phyloP scores from a whole-genome alignment of 2,797 vertebrate species.

The Megaceryle alcyon region DNA sequence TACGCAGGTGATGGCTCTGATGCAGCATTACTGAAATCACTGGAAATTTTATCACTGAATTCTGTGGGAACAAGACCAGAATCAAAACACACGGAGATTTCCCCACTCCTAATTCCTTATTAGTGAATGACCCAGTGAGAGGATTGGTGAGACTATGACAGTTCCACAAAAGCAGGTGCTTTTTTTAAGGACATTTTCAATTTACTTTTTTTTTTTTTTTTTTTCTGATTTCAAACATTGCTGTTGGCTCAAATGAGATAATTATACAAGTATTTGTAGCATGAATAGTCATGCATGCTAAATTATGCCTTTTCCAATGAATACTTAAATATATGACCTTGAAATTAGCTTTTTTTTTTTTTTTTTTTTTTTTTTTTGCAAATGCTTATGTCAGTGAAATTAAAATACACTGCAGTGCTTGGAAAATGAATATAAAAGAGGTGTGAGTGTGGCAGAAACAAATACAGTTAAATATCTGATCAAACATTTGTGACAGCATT shows the following conservation, averaged over 20 bases:
- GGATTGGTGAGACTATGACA: neutral
- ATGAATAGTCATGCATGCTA: conserved; percentile 2
- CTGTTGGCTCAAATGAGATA: neutral
- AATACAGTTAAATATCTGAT: neutral
- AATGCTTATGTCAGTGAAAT: neutral
- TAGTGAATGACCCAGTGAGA: neutral
- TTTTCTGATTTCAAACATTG: neutral
- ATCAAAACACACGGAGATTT: neutral
- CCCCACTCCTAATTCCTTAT: neutral
- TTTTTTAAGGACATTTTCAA: neutral
- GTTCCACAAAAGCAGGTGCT: neutral
- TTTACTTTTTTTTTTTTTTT: neutral
- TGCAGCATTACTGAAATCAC: neutral
- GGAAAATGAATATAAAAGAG: neutral
- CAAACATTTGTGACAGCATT: neutral
- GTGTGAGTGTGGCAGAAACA: neutral
- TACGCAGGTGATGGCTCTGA: neutral
- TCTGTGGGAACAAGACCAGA: neutral
- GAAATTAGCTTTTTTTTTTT: neutral
- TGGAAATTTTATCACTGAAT: neutral
- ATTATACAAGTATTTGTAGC: conserved; percentile 6
- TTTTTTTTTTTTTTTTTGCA: neutral
- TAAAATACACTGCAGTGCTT: neutral
- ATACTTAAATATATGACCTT: neutral
- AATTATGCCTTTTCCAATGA: neutral